Conservation (phyloP, 2,797 vertebrate genomes). For the Enteromius fasciolatus region DNA sequence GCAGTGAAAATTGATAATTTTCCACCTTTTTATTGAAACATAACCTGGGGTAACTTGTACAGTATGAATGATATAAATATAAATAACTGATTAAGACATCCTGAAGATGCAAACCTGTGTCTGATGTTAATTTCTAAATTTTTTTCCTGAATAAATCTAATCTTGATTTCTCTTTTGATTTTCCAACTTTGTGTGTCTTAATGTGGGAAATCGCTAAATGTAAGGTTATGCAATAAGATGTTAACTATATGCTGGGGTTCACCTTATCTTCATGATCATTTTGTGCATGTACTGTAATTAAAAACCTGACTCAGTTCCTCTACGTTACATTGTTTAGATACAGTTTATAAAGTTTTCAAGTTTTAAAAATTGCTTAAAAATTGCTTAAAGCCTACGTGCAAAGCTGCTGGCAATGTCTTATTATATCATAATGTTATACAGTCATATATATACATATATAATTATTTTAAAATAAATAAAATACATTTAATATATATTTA, state of each 20-base stretch:
- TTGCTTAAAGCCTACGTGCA: not conserved
- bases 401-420: not conserved
- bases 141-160: not conserved
- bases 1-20: not conserved
- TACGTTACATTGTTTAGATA: not conserved
- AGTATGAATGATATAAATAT: not conserved
- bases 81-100: not conserved
- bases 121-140: not conserved
- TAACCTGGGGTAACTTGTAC: not conserved
- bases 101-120: not conserved
- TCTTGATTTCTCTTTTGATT: not conserved
- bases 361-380: not conserved
- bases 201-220: not conserved
- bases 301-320: not conserved
- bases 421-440: not conserved
- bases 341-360: not conserved
- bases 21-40: not conserved
- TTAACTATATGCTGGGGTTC: not conserved
- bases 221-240: not conserved
- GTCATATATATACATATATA: not conserved
- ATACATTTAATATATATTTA: too few species aligned
- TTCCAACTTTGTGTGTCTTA: not conserved
- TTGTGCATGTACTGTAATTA: not conserved
- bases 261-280: not conserved
- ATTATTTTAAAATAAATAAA: too few species aligned